phyloP scores from a whole-genome alignment of 2,888 invertebrate species.

The Eupsilia transversa region DNA sequence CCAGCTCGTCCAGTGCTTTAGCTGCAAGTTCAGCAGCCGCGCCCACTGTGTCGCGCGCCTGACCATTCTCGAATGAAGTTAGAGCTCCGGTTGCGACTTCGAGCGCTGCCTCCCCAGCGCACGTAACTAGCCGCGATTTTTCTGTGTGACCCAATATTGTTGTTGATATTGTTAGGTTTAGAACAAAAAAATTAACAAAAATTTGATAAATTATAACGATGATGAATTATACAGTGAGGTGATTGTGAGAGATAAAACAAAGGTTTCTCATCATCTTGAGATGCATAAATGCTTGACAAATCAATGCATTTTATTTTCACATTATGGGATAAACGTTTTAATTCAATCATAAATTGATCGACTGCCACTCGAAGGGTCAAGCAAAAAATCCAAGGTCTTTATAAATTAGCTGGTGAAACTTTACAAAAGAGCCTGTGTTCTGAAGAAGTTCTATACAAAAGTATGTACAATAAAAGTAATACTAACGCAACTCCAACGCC shows the following conservation, averaged over 20 bases:
- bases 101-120: conserved; percentile 81
- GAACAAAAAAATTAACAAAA: not conserved
- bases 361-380: too few species aligned
- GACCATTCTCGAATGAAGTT: conserved; percentile 77
- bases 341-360: too few species aligned
- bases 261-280: not conserved
- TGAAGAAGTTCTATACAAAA: conserved; percentile 21
- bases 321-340: not conserved
- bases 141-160: conserved; percentile 62
- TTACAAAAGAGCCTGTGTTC: not conserved
- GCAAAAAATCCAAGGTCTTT: conserved; percentile 2
- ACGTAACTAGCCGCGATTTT: conserved; percentile 73
- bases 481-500: conserved; percentile 85
- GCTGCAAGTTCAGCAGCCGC: conserved; percentile 80
- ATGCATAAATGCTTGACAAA: not conserved
- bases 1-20: conserved; percentile 79
- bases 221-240: not conserved
- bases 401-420: not conserved
- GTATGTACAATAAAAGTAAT: conserved; percentile 43
- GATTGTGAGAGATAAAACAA: not conserved
- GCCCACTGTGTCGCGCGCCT: conserved; percentile 77
- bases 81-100: conserved; percentile 80
- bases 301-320: not conserved
- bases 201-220: not conserved
- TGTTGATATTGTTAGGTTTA: not conserved